These are phyloP conservation scores for Megalops cyprinoides DNA, from an alignment of 2,797 vertebrate genomes.

Conservation along the genomic window DNA sequence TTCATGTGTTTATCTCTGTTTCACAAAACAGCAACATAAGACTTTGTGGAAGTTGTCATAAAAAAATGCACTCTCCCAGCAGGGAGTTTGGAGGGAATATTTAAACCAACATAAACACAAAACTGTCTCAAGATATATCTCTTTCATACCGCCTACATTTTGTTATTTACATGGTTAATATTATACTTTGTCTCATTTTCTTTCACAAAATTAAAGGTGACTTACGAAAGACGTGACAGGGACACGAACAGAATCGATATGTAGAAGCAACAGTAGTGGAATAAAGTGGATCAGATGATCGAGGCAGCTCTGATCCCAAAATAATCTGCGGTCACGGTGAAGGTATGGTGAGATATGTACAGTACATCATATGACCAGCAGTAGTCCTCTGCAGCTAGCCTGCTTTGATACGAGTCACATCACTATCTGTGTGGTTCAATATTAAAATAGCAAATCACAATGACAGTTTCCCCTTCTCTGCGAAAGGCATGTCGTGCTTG, in stretches of 20 bases:
- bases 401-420: neutral
- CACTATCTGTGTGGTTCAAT: neutral
- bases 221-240: neutral
- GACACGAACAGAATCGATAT: neutral
- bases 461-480: neutral
- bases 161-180: too few species aligned
- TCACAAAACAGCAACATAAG: too few species aligned
- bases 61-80: too few species aligned
- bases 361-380: constrained; percentile 1
- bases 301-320: neutral
- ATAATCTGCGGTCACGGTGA: neutral
- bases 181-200: too few species aligned
- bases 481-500: neutral
- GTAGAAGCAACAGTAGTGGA: neutral
- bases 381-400: neutral
- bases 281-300: neutral
- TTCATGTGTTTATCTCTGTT: too few species aligned
- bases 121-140: too few species aligned
- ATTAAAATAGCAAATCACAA: neutral
- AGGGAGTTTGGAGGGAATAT: too few species aligned
- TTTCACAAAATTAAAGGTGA: too few species aligned
- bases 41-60: too few species aligned
- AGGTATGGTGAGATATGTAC: neutral
- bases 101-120: too few species aligned
- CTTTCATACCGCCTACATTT: too few species aligned